Evolutionary conservation across 2,797 vertebrate genomes (phyloP), one percentile per base, ranked within the genome.

Genomic region (Crenuchus spilurus): DNA sequence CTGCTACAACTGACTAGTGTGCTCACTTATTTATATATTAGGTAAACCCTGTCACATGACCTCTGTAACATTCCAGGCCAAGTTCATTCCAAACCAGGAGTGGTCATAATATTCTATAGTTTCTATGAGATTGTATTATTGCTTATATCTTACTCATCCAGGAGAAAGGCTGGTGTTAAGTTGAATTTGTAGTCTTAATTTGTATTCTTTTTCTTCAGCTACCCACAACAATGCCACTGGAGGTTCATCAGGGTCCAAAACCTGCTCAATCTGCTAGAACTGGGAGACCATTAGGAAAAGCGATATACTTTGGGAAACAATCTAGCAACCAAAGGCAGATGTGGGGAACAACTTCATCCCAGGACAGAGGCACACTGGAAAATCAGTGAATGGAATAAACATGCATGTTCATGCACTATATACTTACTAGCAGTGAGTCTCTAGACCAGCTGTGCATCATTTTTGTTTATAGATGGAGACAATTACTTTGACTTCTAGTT

Each of bases 221-320:
- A 28, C 62, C 80, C 83, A 70, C 48, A 88, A 88, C 78, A 84
- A 83, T 35, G 0, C 83, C 10, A 14, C 80, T n/a, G 84, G 81
- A 61, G 78, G 67, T 2, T 66, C 68, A 51, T 68, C 82, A 13
- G 87, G 88, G 35, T 92, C 93, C 71, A 93, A 93, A 87, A 93
- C 91, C 48, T 94, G 93, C 82, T 86, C 84, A 0, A 24, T 94
- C 37, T 90, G 91, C 80, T 94, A 87, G 81, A 84, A 72, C 35
- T 22, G 24, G 55, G 42, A 33, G 64, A 49, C 63, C 16, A 3
- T 2, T 44, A 48, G 33, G 49, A 24, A 69, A 69, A 33, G 51
- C 54, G 6, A 35, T 33, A 63, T 22, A 80, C 20, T 65, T 64
- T 54, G 46, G 26, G 65, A 78, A 73, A 74, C 33, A 54, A 74